Percentiles rank a stretch among this genome's conserved stretches.
These are phyloP conservation scores for Clepsis dumicolana DNA, from an alignment of 2,888 invertebrate genomes.

Conservation along the genomic window DNA sequence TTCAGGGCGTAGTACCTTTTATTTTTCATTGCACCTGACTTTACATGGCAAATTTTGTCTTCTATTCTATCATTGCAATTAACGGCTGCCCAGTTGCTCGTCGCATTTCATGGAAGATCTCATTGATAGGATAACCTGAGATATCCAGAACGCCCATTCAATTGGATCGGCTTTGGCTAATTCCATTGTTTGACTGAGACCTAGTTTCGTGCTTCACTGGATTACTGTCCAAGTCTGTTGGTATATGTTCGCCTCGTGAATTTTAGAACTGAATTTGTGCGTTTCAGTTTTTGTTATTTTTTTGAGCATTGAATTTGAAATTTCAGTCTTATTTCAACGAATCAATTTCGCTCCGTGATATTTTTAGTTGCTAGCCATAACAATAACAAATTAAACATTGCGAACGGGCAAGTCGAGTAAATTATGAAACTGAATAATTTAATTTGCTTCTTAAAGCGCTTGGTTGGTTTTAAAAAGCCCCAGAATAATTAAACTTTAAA, in stretches of 20 bases:
- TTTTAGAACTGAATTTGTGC: constrained; percentile 59
- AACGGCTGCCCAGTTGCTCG: not conserved
- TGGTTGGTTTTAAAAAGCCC: not conserved
- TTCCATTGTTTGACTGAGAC: constrained; percentile 50
- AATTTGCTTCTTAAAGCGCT: not conserved
- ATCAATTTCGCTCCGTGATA: not conserved
- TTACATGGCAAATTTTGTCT: no score
- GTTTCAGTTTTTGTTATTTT: constrained; percentile 54
- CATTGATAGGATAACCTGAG: not conserved
- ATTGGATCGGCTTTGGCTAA: constrained; percentile 31
- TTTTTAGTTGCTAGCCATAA: not conserved
- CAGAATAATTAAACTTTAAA: not conserved
- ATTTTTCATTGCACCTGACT: no score
- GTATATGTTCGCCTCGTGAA: constrained; percentile 56
- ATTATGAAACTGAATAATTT: not conserved
- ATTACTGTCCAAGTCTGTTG: constrained; percentile 45
- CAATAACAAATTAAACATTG: not conserved
- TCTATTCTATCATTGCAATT: not conserved
- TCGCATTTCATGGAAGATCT: not conserved
- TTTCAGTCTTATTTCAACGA: not conserved
- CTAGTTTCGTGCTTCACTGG: constrained; percentile 6
- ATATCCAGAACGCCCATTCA: constrained; percentile 4
- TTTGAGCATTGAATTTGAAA: constrained; percentile 23
- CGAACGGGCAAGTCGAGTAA: not conserved
- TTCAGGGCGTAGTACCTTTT: no score